These are phyloP conservation scores for Cerceris rybyensis DNA, from an alignment of 2,888 invertebrate genomes.

Conservation along the genomic window DNA sequence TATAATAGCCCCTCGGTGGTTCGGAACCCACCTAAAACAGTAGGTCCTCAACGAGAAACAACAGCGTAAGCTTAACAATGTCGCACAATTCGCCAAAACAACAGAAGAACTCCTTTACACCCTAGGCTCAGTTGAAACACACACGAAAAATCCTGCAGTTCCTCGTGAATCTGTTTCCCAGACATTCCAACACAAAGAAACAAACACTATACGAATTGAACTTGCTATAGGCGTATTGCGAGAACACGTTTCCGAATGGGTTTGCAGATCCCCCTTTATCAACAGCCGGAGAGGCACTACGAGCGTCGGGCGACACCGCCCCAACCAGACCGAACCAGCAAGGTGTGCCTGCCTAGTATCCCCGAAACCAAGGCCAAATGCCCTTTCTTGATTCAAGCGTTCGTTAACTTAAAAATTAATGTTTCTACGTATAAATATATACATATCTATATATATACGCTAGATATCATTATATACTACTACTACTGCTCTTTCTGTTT, in stretches of 20 bases:
- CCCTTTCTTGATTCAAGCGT: conserved; percentile 81
- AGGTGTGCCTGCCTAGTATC: conserved; percentile 82
- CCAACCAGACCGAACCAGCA: conserved; percentile 82
- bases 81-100: too few species aligned
- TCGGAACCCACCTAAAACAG: too few species aligned
- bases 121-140: not conserved
- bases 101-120: not conserved
- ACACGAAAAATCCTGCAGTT: not conserved
- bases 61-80: too few species aligned
- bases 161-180: not conserved
- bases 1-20: too few species aligned
- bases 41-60: too few species aligned
- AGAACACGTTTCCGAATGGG: conserved; percentile 80
- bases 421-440: conserved; percentile 76
- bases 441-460: conserved; percentile 53
- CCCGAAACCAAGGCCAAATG: conserved; percentile 80
- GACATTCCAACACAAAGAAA: conserved; percentile 27
- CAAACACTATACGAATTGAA: conserved; percentile 43
- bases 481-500: not conserved
- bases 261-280: conserved; percentile 86
- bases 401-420: conserved; percentile 80
- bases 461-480: conserved; percentile 41
- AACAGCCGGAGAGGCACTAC: conserved; percentile 84
- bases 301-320: conserved; percentile 82
- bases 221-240: conserved; percentile 80